Evolutionary conservation across 2,113 vertebrate genomes (phyloP).

Genomic region (Bubo blakistoni): DNA sequence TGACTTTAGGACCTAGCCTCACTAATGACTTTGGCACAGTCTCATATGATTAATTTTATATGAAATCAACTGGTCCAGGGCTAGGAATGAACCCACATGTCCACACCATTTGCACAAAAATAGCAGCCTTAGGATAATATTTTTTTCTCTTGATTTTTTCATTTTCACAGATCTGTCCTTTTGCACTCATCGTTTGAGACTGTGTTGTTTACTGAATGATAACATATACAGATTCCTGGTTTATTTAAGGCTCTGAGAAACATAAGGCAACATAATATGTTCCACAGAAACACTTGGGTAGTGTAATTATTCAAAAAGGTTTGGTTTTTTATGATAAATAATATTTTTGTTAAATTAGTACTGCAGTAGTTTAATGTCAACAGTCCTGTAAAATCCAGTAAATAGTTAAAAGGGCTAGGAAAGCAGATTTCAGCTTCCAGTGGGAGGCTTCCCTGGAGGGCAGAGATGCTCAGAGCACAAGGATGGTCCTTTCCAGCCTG

Average conservation of each 20-base stretch:
- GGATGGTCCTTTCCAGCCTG: neutral
- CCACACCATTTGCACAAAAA: neutral
- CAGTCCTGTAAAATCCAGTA: neutral
- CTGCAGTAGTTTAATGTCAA: neutral
- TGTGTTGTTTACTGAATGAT: neutral
- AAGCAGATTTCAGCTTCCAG: neutral
- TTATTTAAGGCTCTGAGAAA: neutral
- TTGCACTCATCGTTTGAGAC: neutral
- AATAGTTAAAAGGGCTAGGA: neutral
- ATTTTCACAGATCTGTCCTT: neutral
- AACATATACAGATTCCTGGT: neutral
- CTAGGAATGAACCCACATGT: neutral
- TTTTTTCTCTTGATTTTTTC: neutral
- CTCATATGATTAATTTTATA: slow-evolving; percentile 10
- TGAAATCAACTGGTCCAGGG: neutral
- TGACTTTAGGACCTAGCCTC: neutral
- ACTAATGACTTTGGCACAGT: neutral
- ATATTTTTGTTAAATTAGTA: neutral
- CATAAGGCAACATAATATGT: neutral
- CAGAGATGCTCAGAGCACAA: neutral
- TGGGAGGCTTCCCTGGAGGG: neutral
- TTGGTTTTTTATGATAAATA: neutral
- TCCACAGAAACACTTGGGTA: neutral
- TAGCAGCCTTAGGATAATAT: neutral
- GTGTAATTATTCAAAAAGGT: neutral